Base-by-base conservation (phyloP, 2,113 vertebrate species). In the Nanorana parkeri region DNA sequence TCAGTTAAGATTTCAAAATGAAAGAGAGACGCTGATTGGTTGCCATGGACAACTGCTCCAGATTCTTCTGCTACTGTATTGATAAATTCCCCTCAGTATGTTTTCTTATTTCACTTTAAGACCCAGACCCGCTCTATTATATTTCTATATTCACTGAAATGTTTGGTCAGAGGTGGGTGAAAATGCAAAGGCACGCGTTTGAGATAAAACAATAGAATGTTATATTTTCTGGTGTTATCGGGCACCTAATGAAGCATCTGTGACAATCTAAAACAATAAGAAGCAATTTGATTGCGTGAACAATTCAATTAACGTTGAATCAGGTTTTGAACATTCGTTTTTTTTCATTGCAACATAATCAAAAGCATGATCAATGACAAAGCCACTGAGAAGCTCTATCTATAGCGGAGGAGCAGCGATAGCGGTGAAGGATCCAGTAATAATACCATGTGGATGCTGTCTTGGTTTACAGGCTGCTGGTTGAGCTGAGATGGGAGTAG, bases 391-490 rank as follows among this genome's bases (percentile, higher is more conserved):
- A 80, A 68, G n/a, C 16, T 47, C 56, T 55, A 68, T 79, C n/a
- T 36, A 68, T 16, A 23, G 54, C 11, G 29, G 5, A 61, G 36
- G 29, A 78, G 64, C 60, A 61, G 66, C 32, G 29, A 54, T 69
- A 55, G 47, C 6, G 28, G 71, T 56, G 16, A 54, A 79, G 36
- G 28, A 68, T 51, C 54, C 65, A 61, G 32, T 28, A 52, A 29
- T 0, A 65, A 52, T 88, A 90, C 85, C 86, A 84, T 87, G 81
- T 85, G 63, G 63, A 78, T 28, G 54, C 69, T 58, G 16, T 90
- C 80, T 81, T 84, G 81, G 85, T 84, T 36, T 0, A 1, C 60
- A 83, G 83, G 73, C 17, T 81, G 64, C n/a, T 68, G 36, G 19
- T 20, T 8, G 20, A 74, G 36, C 55, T 86, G 76, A 24, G 77